Percentiles rank a stretch among this genome's conserved stretches.
phyloP scores from a whole-genome alignment of 2,797 vertebrate species.

The Microctenopoma steveboyesi region DNA sequence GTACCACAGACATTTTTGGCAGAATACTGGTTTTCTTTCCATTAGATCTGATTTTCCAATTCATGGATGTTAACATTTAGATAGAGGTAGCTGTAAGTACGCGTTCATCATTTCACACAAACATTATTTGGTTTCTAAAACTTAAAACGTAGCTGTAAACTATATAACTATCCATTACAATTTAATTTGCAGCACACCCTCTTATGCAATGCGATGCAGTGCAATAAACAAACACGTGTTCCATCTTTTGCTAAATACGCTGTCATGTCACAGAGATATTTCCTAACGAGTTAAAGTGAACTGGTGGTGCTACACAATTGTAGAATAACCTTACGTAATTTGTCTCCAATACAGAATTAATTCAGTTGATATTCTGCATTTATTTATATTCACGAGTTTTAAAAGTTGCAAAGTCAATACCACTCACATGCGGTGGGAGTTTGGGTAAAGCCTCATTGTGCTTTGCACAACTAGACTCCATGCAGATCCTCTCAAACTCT shows the following conservation, averaged over 20 bases:
- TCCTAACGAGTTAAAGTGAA: slow-evolving; percentile 4
- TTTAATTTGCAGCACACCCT: not conserved
- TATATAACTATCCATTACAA: too few relatives aligned
- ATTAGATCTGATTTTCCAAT: not conserved
- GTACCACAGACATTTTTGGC: not conserved
- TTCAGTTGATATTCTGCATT: too few relatives aligned
- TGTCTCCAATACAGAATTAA: not conserved
- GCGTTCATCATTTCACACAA: not conserved
- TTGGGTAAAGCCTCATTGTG: too few relatives aligned
- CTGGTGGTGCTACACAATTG: not conserved
- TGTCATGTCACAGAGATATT: not conserved
- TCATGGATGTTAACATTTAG: not conserved
- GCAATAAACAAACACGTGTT: not conserved
- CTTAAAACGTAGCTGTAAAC: too few relatives aligned
- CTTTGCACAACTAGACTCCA: too few relatives aligned
- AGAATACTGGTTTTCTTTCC: not conserved
- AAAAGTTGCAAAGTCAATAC: not conserved
- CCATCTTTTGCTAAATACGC: not conserved
- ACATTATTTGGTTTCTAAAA: too few relatives aligned
- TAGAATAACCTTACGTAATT: not conserved
- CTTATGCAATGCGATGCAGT: not conserved
- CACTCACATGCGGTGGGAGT: not conserved
- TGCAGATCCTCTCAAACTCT: too few relatives aligned
- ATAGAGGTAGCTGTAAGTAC: not conserved
- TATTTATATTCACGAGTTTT: not conserved